A percentile compares a stretch with the other conserved stretches of the same genome.
These are phyloP conservation scores for Pungitius pungitius DNA, from an alignment of 2,113 vertebrate genomes.

Conservation along the genomic window DNA sequence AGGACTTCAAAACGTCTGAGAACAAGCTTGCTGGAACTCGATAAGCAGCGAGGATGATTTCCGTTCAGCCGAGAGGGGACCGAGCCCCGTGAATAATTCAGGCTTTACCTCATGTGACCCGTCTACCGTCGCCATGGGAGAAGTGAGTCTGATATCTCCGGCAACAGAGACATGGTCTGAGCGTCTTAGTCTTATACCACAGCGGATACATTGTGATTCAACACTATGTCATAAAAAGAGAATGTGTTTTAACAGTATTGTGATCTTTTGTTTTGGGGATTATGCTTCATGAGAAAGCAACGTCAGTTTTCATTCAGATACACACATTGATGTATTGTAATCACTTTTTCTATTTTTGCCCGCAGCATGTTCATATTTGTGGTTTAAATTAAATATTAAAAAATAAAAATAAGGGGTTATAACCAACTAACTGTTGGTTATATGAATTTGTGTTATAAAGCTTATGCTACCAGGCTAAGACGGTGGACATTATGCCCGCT, in stretches of 20 bases:
- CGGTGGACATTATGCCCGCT: neutral
- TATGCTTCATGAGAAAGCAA: neutral
- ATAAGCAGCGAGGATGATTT: slow-evolving; percentile 47
- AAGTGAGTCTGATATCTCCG: slow-evolving; percentile 27
- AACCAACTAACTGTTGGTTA: neutral
- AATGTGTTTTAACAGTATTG: neutral
- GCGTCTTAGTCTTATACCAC: slow-evolving; percentile 8
- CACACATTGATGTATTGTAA: neutral
- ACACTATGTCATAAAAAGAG: neutral
- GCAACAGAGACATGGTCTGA: slow-evolving; percentile 38
- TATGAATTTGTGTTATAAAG: neutral
- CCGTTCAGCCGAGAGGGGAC: slow-evolving; percentile 41
- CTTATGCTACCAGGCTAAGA: neutral
- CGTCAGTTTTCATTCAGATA: neutral
- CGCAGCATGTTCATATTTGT: neutral
- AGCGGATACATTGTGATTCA: neutral
- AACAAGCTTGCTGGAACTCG: slow-evolving; percentile 53
- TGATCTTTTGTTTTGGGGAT: neutral
- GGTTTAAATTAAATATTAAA: neutral
- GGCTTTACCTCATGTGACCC: slow-evolving; percentile 50
- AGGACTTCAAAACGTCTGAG: slow-evolving; percentile 19
- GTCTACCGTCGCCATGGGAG: slow-evolving; percentile 58
- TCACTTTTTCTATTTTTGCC: neutral
- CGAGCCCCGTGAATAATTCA: slow-evolving; percentile 70
- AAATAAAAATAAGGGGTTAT: too few relatives aligned